A percentile compares a stretch with the other conserved stretches of the same genome.
Conservation (phyloP, 2,797 vertebrate species). For the Momotus momota region DNA sequence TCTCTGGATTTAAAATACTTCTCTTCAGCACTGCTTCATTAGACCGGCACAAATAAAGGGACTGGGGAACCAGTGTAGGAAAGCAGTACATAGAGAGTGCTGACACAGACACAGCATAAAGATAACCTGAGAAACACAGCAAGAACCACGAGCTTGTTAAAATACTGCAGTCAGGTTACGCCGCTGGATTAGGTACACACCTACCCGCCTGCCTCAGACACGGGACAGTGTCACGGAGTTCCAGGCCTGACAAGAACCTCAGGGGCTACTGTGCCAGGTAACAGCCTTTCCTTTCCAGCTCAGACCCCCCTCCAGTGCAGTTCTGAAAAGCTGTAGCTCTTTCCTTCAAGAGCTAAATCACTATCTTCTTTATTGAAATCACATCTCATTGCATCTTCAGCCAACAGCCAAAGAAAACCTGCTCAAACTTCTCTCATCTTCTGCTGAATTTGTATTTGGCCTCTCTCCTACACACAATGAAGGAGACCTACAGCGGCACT, state of each 20-base stretch:
- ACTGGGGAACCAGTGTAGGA: not conserved
- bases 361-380: not conserved
- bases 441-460: not conserved
- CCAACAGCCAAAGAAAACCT: not conserved
- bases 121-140: not conserved
- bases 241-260: not conserved
- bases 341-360: not conserved
- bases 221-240: not conserved
- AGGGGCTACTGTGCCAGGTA: not conserved
- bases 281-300: not conserved
- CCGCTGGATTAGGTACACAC: not conserved
- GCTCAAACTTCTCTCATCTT: not conserved
- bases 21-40: not conserved
- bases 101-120: rapidly evolving
- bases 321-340: not conserved
- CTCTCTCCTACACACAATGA: not conserved
- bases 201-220: not conserved
- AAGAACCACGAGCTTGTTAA: not conserved
- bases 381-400: not conserved
- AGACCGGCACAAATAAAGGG: not conserved
- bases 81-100: not conserved
- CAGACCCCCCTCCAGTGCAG: not conserved
- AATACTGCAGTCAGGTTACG: no score
- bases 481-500: not conserved
- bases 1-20: not conserved